phyloP scores from a whole-genome alignment of 2,113 vertebrate species.

The Halichoerus grypus region DNA sequence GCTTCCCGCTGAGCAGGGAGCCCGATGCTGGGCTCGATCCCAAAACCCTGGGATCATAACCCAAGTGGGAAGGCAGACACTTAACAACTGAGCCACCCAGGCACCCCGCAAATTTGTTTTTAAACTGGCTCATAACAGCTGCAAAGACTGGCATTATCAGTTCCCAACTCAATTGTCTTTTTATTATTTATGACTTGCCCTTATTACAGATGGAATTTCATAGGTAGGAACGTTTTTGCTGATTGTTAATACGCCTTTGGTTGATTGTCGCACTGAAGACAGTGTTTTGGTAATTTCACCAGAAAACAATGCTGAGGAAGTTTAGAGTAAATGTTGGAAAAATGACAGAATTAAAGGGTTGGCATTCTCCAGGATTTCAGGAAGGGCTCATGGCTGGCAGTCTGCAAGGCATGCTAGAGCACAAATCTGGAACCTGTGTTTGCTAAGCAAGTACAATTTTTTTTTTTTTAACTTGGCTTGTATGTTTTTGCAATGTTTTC shows the following conservation, averaged over 20 bases:
- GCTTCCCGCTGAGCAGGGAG: too few relatives aligned
- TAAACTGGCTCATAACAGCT: conserved; percentile 14
- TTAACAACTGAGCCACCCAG: too few relatives aligned
- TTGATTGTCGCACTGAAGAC: neutral
- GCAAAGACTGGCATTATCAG: neutral
- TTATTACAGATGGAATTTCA: neutral
- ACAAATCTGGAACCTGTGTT: conserved; percentile 34
- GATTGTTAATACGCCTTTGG: neutral
- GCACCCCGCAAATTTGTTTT: neutral
- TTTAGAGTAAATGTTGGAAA: conserved; percentile 56
- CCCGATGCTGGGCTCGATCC: too few relatives aligned
- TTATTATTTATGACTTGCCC: neutral
- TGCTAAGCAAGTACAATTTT: neutral
- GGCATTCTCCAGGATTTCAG: conserved; percentile 52
- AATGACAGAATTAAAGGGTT: conserved; percentile 54
- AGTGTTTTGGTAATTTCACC: neutral
- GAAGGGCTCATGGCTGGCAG: neutral
- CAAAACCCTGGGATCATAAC: too few relatives aligned
- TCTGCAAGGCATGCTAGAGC: neutral
- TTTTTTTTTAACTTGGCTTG: neutral
- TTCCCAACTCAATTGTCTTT: neutral
- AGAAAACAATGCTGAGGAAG: conserved; percentile 42
- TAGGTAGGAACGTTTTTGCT: neutral
- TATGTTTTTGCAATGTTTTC: conserved; percentile 47
- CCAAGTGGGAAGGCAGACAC: too few relatives aligned